Evolutionary conservation across 2,113 vertebrate genomes (phyloP), one percentile per base, ranked within the genome.

Genomic region (Lophochroa leadbeateri): DNA sequence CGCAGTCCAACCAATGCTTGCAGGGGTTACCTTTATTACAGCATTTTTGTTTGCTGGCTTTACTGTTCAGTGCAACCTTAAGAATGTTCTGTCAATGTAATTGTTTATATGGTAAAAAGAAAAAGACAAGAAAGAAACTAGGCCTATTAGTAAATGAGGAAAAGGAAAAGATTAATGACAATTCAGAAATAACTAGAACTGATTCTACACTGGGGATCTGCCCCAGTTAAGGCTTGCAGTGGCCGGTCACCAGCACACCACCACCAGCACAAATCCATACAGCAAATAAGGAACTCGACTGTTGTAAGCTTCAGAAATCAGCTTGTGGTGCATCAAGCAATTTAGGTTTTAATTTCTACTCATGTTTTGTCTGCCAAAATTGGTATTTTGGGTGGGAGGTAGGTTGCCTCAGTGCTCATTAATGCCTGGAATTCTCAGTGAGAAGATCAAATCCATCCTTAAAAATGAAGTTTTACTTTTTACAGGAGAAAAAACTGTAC

Each of bases 111-210:
- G 83, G 79, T 82, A 61, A 91, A 53, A 74, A 76, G 72, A 52
- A 57, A 47, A 84, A 92, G 82, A 69, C 2, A 27, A 52, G 2
- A 13, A 85, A 87, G 92, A 89, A 96, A 96, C 64, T 57, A 72
- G 91, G 81, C 81, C 95, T 91, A 89, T 94, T 94, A 95, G 81
- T 29, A 96, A 91, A 94, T 91, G 92, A 94, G 92, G 88, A 49
- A 85, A 89, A 82, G 65, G 72, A 76, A 68, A 80, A 92, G 92
- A 97, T 93, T 96, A 96, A 95, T 91, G 81, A 47, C 91, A 94
- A 94, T 74, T 96, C 96, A 94, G 83, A 92, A 96, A 96, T 95
- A 96, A 84, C 95, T 91, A 89, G 94, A 92, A 91, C 57, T 79
- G 88, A 91, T 88, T 84, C 88, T 85, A 72, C 84, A 44, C 92